Evolutionary conservation across 2,888 invertebrate species (phyloP).

Genomic region (Augiades crinisus): DNA sequence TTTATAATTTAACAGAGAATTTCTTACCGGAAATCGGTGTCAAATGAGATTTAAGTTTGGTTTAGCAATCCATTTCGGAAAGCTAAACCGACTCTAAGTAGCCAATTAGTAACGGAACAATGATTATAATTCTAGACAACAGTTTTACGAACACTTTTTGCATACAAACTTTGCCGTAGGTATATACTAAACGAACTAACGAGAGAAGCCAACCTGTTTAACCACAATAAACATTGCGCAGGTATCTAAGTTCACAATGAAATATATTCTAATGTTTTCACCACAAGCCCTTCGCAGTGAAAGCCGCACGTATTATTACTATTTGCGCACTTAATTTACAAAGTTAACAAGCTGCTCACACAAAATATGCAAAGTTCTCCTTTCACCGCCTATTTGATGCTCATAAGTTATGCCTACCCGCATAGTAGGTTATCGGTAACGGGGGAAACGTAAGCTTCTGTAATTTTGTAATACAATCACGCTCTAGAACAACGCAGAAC

Average conservation of each 20-base stretch:
- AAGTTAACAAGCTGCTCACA: conserved; percentile 44
- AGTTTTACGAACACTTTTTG: too few species aligned
- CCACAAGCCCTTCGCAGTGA: conserved; percentile 35
- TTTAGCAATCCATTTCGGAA: too few species aligned
- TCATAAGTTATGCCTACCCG: conserved; percentile 4
- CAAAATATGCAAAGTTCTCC: conserved; percentile 34
- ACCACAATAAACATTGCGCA: neutral
- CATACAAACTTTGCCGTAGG: too few species aligned
- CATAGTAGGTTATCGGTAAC: neutral
- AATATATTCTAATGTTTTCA: conserved; percentile 32
- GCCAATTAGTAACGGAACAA: too few species aligned
- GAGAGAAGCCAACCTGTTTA: neutral
- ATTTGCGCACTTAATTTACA: conserved; percentile 42
- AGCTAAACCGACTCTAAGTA: too few species aligned
- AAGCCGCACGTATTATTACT: conserved; percentile 31
- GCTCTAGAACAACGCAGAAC: neutral
- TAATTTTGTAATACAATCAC: conserved; percentile 8
- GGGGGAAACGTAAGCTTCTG: neutral
- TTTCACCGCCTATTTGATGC: conserved; percentile 33
- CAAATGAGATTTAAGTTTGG: too few species aligned
- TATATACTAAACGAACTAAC: neutral
- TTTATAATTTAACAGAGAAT: too few species aligned
- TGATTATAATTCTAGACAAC: too few species aligned
- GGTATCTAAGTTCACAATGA: conserved; percentile 17
- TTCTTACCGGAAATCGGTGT: too few species aligned